Conservation (phyloP, 2,113 vertebrate species). For the Fulica atra region DNA sequence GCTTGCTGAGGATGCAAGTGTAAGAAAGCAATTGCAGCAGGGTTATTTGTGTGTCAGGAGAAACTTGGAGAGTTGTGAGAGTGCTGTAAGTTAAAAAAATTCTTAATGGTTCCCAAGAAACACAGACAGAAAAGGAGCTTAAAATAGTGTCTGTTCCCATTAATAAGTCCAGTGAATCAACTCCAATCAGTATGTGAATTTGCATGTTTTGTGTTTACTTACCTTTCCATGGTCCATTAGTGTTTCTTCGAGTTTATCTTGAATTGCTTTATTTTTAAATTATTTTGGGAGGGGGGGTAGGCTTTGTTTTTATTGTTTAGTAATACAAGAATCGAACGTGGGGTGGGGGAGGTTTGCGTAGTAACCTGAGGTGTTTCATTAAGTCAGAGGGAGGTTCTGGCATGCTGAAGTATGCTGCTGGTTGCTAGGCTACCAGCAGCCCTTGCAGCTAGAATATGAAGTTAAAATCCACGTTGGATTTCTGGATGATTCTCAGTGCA, state of each 20-base stretch:
- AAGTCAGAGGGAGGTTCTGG: constrained; percentile 39
- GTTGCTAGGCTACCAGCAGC: constrained; percentile 78
- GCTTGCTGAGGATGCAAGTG: background rate
- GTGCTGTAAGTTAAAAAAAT: background rate
- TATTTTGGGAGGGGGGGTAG: background rate
- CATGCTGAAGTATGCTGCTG: constrained; percentile 43
- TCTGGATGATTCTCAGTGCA: constrained; percentile 41
- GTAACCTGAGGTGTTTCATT: constrained; percentile 45
- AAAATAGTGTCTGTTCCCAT: background rate
- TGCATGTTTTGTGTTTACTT: background rate
- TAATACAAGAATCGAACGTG: background rate
- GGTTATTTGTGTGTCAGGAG: background rate
- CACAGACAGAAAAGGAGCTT: background rate
- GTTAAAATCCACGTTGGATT: constrained; percentile 60
- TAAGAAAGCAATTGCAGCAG: background rate
- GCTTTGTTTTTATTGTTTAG: background rate
- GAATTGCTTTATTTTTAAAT: background rate
- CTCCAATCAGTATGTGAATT: background rate
- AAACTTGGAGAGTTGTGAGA: background rate
- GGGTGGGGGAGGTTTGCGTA: constrained; percentile 8
- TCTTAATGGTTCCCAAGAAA: background rate
- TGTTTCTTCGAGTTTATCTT: background rate
- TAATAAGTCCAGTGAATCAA: background rate
- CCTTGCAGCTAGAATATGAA: constrained; percentile 52
- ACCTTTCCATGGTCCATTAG: background rate